These are phyloP conservation scores for Oreochromis mossambicus DNA, from an alignment of 2,797 vertebrate species.

Conservation along the genomic window DNA sequence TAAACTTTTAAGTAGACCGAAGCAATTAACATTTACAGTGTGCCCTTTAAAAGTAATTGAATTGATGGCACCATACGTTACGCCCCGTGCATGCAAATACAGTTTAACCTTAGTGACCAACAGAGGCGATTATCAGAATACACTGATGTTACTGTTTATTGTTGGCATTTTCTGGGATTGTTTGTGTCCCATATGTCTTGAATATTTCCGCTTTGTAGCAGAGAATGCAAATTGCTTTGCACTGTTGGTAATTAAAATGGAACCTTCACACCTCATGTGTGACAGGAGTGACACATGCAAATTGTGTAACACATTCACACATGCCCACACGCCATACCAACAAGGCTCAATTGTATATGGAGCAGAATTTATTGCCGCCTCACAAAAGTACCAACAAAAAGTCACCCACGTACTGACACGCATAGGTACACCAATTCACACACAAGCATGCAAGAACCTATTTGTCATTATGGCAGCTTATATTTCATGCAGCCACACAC, in stretches of 20 bases:
- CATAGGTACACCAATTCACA: neutral
- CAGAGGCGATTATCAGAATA: neutral
- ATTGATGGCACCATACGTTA: neutral
- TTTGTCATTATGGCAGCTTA: constrained; percentile 28
- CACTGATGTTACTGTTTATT: neutral
- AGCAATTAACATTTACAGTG: neutral
- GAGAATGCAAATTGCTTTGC: neutral
- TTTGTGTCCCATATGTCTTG: neutral
- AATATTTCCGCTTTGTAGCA: neutral
- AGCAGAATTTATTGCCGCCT: constrained; percentile 2
- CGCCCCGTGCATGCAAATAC: neutral
- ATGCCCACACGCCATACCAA: neutral
- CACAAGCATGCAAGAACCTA: neutral
- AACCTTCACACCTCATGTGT: neutral
- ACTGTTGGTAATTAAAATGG: neutral
- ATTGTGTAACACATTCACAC: neutral
- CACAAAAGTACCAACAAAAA: neutral
- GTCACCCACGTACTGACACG: neutral
- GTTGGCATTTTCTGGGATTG: neutral
- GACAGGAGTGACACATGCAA: neutral
- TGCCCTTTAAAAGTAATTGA: neutral
- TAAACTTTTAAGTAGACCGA: neutral
- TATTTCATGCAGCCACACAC: constrained; percentile 22
- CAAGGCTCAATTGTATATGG: neutral
- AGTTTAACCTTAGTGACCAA: neutral